Base-by-base conservation (phyloP, 2,888 invertebrate species). In the Dioctria rufipes region DNA sequence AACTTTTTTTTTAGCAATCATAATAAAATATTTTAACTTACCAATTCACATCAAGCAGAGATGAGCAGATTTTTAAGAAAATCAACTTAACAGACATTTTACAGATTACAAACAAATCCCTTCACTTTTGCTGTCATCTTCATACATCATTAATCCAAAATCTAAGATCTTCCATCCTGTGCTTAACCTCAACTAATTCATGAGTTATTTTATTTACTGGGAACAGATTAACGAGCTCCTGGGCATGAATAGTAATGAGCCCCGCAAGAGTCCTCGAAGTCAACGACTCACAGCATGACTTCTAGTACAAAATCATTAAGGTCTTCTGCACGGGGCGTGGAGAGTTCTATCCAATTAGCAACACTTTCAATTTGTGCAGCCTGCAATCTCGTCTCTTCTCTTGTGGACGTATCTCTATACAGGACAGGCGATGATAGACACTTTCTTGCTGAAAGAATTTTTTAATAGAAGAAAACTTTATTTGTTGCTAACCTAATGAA, bases 401-500 rank as follows among this genome's bases (percentile, higher is more conserved):
- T 54, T 13, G 11, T 43, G 11, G 11, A 37, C n/a, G 13, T 40
- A 39, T 49, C 11, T 42, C 3, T 67, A 42, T 39, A 46, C 43
- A 67, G 58, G 58, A 43, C 42, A 63, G 63, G 25, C 25, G 71
- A 11, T 51, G 49, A 40, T 69, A 25, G 25, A 25, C 25, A 25
- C 25, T 60, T 60, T 78, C 43, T 46, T 61, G 58, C 49, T 63
- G 65, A 3, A 81, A 69, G 80, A 81, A 81, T 81, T 80, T 81
- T 80, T 77, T 80, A 77, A 80, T 80, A 54, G 80, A 67, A 51
- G 61, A 78, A 80, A 81, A 66, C 77, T 77, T 77, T 77, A 63
- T 80, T 81, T 81, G 69, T 61, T 71, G 77, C 80, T 81, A 81
- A 81, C 77, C 80, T 78, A 80, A 80, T 82, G 80, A 82, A 81